A percentile compares a stretch with the other conserved stretches of the same genome.
These are phyloP conservation scores for Plutomurus gul DNA, from an alignment of 1,140 invertebrate genomes.

Conservation along the genomic window DNA sequence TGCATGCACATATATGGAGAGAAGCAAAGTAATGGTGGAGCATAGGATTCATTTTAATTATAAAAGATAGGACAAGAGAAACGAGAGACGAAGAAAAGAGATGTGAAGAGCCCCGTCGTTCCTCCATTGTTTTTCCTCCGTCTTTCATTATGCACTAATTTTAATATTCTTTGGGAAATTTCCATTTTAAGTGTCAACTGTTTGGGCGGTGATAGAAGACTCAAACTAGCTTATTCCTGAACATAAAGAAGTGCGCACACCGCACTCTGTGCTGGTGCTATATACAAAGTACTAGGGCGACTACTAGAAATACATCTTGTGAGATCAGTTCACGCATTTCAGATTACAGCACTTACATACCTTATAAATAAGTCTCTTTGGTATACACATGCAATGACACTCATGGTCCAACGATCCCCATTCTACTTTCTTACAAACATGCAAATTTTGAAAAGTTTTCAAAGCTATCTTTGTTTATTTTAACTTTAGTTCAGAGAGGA, in stretches of 20 bases:
- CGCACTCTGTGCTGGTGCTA: too few species aligned
- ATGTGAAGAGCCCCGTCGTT: conserved; percentile 14
- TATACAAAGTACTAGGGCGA: too few species aligned
- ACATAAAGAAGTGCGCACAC: background rate
- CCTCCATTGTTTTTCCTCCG: conserved; percentile 22
- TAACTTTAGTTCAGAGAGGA: background rate
- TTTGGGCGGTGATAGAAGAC: conserved; percentile 20
- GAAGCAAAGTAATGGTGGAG: background rate
- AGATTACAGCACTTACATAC: too few species aligned
- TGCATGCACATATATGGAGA: background rate
- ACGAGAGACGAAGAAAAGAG: conserved; percentile 3
- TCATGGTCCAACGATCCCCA: background rate
- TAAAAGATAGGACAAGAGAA: conserved; percentile 7
- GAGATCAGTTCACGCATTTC: too few species aligned
- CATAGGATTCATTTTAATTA: conserved; percentile 9
- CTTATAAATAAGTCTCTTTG: too few species aligned
- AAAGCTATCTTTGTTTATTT: conserved; percentile 22
- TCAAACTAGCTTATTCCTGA: conserved; percentile 9
- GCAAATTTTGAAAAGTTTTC: conserved; percentile 23
- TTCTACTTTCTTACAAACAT: background rate
- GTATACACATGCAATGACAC: too few species aligned
- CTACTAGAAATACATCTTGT: too few species aligned
- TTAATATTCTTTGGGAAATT: conserved; percentile 33
- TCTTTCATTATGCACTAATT: conserved; percentile 23
- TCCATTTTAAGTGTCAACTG: conserved; percentile 33